A percentile compares a stretch with the other conserved stretches of the same genome.
phyloP scores from a whole-genome alignment of 2,888 invertebrate genomes.

The Ceraclea dissimilis region DNA sequence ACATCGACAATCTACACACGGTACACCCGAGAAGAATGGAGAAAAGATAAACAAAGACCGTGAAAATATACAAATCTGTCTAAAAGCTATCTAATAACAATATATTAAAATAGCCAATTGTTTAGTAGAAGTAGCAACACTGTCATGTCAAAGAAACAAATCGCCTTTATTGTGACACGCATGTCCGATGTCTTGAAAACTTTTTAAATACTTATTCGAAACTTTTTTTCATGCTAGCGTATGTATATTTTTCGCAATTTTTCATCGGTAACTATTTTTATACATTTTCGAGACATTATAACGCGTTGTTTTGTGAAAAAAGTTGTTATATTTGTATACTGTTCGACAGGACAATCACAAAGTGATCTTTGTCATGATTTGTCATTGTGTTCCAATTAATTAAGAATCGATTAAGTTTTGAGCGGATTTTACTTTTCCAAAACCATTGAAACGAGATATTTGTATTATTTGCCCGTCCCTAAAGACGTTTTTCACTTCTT shows the following conservation, averaged over 20 bases:
- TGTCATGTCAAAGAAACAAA: not conserved
- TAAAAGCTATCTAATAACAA: too few relatives aligned
- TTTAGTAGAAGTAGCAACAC: not conserved
- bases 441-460: too few relatives aligned
- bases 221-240: conserved; percentile 1
- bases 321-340: not conserved
- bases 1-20: too few relatives aligned
- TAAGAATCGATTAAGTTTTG: not conserved
- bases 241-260: not conserved
- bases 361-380: not conserved
- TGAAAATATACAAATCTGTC: too few relatives aligned
- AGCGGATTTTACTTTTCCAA: not conserved
- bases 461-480: too few relatives aligned
- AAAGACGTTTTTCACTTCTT: too few relatives aligned
- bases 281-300: too few relatives aligned
- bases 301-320: too few relatives aligned
- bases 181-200: conserved; percentile 15
- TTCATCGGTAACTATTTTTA: too few relatives aligned
- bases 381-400: not conserved
- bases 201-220: conserved; percentile 14
- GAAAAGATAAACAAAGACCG: too few relatives aligned
- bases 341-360: not conserved
- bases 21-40: too few relatives aligned
- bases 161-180: conserved; percentile 21
- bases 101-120: too few relatives aligned